Evolutionary conservation across 2,888 invertebrate species (phyloP), one percentile per base, ranked within the genome.

Genomic region (Hydroisotoma schaefferi): DNA sequence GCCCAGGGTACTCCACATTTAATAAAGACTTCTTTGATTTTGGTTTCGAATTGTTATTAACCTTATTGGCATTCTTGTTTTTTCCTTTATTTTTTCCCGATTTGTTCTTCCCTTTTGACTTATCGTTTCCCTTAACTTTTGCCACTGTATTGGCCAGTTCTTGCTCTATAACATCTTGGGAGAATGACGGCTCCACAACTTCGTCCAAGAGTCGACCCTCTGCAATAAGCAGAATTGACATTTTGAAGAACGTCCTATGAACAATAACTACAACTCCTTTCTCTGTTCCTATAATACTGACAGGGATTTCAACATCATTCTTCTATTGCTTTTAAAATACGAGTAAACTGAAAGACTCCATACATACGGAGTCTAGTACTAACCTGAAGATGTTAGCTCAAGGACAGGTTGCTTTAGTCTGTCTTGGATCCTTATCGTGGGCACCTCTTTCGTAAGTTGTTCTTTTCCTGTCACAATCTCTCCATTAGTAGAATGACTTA

Each of bases 1-100:
- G 48, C 15, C 47, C 46, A 4, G 66, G 63, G 20, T 67, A 67
- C 29, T 65, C 65, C 33, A 60, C 57, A 44, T 65, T 65, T 23
- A 65, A 29, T n/a, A 62, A 52, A 0, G 65, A 65, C 27, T 62
- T 62, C 23, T 62, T 65, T 26, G 60, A 49, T n/a, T 53, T 27
- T 15, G 64, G 57, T 10, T 59, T 53, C 15, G 56, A 43, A n/a
- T n/a, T n/a, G n/a, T n/a, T n/a, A n/a, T n/a, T n/a, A n/a, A n/a
- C n/a, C 2, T 61, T 62, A 5, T 25, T 40, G 43, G 58, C 56
- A 3, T 25, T 38, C 40, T 61, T 59, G 40, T 52, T 51, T 51
- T 63, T 65, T 37, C 55, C 59, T 27, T 57, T 65, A 37, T 55
- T 59, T 26, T 59, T 60, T 37, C 51, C 47, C 1, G 52, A 37